Evolutionary conservation across 2,888 invertebrate species (phyloP).

Genomic region (Chesias legatella): DNA sequence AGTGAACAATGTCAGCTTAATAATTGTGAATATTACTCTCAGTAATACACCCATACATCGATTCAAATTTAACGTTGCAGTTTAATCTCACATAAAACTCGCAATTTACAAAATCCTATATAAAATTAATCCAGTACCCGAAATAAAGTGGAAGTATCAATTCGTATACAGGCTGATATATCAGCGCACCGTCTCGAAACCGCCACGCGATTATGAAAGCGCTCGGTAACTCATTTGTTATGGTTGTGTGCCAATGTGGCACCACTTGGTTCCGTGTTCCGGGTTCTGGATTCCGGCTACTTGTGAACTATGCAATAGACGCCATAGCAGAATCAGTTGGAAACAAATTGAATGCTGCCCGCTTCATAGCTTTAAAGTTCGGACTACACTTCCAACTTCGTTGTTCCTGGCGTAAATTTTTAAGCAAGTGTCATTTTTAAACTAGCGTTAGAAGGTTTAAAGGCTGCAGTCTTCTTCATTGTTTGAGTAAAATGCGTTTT

Average conservation of each 20-base stretch:
- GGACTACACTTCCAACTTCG: conserved; percentile 49
- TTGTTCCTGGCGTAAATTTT: conserved; percentile 58
- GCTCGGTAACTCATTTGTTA: conserved; percentile 41
- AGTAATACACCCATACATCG: background rate
- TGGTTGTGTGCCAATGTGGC: conserved; percentile 40
- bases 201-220: conserved; percentile 27
- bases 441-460: no score
- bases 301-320: conserved; percentile 58
- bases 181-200: conserved; percentile 26
- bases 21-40: no score
- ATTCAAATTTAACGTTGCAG: conserved; percentile 8
- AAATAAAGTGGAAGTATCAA: conserved; percentile 25
- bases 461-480: conserved; percentile 28
- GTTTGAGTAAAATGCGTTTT: conserved; percentile 5
- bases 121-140: conserved; percentile 23
- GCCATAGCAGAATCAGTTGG: conserved; percentile 44
- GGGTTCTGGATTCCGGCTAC: conserved; percentile 52
- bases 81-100: conserved; percentile 8
- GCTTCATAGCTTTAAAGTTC: conserved; percentile 60
- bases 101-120: conserved; percentile 22
- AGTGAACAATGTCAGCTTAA: no score
- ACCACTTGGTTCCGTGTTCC: conserved; percentile 42
- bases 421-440: conserved; percentile 44
- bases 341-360: conserved; percentile 61
- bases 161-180: conserved; percentile 28